phyloP scores from a whole-genome alignment of 2,113 vertebrate genomes.

The Papio anubis region DNA sequence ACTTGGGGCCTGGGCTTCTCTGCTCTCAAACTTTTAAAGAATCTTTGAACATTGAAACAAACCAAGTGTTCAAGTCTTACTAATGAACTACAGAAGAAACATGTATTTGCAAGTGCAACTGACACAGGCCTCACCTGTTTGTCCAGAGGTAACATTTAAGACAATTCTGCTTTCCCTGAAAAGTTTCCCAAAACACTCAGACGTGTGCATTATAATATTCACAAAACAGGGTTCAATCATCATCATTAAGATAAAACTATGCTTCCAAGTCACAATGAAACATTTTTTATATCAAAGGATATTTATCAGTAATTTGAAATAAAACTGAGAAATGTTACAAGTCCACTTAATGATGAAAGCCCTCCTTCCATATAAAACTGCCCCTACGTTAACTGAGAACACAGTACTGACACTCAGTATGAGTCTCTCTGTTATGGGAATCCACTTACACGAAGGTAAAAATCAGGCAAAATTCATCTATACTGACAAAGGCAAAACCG shows the following conservation, averaged over 20 bases:
- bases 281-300: not conserved
- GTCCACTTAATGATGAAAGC: not conserved
- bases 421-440: not conserved
- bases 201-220: not conserved
- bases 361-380: not conserved
- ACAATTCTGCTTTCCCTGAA: not conserved
- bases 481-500: not conserved
- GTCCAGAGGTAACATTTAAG: not conserved
- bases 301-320: not conserved
- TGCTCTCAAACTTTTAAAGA: not conserved
- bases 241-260: not conserved
- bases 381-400: not conserved
- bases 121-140: not conserved
- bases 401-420: not conserved
- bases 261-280: not conserved
- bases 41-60: not conserved
- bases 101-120: not conserved
- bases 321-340: not conserved
- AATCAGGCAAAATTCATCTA: not conserved
- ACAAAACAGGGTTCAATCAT: not conserved
- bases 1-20: not conserved
- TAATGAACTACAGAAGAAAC: not conserved
- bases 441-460: not conserved
- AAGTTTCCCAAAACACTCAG: not conserved
- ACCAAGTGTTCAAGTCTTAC: not conserved